Conservation (phyloP, 2,113 vertebrate genomes). For the Colistium nudipinnis region DNA sequence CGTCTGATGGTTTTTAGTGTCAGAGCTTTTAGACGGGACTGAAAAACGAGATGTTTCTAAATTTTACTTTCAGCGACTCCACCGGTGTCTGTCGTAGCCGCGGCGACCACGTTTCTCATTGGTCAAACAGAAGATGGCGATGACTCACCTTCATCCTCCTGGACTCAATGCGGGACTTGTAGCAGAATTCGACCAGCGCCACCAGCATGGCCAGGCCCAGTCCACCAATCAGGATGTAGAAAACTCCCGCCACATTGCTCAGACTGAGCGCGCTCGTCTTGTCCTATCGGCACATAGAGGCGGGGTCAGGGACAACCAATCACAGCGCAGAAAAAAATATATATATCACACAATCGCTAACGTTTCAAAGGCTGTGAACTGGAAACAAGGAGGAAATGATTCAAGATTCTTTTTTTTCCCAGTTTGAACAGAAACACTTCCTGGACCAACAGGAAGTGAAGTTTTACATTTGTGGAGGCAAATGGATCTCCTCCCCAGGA, state of each 20-base stretch:
- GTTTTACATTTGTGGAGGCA: background rate
- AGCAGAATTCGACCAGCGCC: conserved; percentile 99
- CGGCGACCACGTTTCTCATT: no score
- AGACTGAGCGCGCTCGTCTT: conserved; percentile 98
- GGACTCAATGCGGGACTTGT: conserved; percentile 97
- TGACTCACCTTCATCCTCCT: conserved; percentile 94
- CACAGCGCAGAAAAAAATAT: background rate
- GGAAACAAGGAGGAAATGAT: no score
- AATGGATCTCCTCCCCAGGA: fast-evolving
- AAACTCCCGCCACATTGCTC: conserved; percentile 97
- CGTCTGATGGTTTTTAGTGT: no score
- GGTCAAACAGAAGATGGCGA: no score
- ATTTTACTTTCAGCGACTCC: no score
- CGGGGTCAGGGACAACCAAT: conserved; percentile 44
- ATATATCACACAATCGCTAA: background rate
- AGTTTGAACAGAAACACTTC: no score
- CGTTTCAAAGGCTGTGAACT: conserved; percentile 18
- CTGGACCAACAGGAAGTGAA: no score
- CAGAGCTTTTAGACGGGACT: no score
- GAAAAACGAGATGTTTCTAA: no score
- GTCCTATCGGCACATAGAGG: conserved; percentile 85
- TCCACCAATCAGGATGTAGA: conserved; percentile 98
- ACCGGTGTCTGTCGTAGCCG: no score
- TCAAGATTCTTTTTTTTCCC: no score
- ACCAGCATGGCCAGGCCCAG: conserved; percentile 98